Conservation (phyloP, 2,797 vertebrate species). For the Parauchenoglanis punctatus region DNA sequence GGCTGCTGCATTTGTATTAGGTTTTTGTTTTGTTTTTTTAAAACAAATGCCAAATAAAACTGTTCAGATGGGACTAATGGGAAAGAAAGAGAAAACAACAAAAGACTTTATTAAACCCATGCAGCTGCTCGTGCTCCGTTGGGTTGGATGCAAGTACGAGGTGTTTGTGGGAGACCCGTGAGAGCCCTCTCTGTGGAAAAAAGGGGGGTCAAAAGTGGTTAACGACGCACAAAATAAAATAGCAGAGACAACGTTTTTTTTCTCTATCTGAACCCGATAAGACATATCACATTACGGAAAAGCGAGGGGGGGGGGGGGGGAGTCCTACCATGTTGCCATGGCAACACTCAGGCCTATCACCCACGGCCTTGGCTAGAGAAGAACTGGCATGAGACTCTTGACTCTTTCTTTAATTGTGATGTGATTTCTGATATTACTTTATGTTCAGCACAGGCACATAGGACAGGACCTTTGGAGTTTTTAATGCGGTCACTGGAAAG, state of each 20-base stretch:
- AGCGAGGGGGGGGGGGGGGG: background rate
- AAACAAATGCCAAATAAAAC: background rate
- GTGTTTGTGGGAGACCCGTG: conserved; percentile 16
- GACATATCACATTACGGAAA: conserved; percentile 52
- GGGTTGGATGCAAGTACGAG: conserved; percentile 31
- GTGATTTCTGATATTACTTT: conserved; percentile 40
- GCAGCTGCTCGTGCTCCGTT: conserved; percentile 12
- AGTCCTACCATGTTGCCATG: conserved; percentile 46
- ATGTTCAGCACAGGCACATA: background rate
- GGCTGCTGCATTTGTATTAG: background rate
- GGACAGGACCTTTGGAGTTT: background rate
- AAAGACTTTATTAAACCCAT: conserved; percentile 44
- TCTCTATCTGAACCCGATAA: conserved; percentile 51
- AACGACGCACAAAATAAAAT: conserved; percentile 57
- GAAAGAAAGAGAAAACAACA: conserved; percentile 39
- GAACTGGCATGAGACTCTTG: conserved; percentile 25
- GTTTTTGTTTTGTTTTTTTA: background rate
- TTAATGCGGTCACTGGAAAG: background rate
- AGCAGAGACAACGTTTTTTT: conserved; percentile 42
- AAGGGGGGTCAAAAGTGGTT: conserved; percentile 35
- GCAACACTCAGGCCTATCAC: conserved; percentile 52
- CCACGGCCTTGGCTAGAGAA: conserved; percentile 39
- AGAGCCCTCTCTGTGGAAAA: conserved; percentile 18
- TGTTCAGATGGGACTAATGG: background rate
- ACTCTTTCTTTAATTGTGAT: conserved; percentile 28